Percentiles rank a stretch among this genome's conserved stretches.
Conservation (phyloP, 2,113 vertebrate species). For the Leptobrachium ailaonicum region DNA sequence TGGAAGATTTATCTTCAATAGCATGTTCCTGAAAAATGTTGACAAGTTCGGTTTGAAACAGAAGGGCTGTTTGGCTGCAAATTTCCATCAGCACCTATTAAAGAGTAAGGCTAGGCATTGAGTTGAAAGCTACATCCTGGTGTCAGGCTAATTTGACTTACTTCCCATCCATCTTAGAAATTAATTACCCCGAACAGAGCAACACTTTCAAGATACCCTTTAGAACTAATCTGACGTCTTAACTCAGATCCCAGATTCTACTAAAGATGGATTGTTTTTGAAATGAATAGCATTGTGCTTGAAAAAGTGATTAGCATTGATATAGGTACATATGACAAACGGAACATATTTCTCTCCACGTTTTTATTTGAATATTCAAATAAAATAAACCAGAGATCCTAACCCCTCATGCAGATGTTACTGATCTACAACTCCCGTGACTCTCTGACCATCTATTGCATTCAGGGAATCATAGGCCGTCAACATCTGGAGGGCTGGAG, state of each 20-base stretch:
- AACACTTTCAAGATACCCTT: constrained; percentile 20
- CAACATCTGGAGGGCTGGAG: no score
- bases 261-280: constrained; percentile 18
- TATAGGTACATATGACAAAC: no score
- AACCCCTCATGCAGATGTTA: no score
- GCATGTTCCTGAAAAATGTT: constrained; percentile 12
- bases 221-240: constrained; percentile 9
- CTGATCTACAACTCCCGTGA: no score
- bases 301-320: no score
- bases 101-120: constrained; percentile 14
- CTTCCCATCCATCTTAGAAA: constrained; percentile 34
- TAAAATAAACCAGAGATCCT: no score
- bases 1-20: constrained; percentile 39
- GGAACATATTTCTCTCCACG: no score
- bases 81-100: constrained; percentile 40
- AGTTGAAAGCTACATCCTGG: constrained; percentile 26
- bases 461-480: no score
- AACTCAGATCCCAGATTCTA: constrained; percentile 4
- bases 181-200: constrained; percentile 31
- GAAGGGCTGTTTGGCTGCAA: constrained; percentile 11
- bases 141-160: constrained; percentile 31
- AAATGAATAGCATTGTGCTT: neutral
- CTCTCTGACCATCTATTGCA: no score
- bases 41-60: constrained; percentile 28
- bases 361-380: no score